Conservation (phyloP, 2,888 invertebrate genomes). For the Cactoblastis cactorum region DNA sequence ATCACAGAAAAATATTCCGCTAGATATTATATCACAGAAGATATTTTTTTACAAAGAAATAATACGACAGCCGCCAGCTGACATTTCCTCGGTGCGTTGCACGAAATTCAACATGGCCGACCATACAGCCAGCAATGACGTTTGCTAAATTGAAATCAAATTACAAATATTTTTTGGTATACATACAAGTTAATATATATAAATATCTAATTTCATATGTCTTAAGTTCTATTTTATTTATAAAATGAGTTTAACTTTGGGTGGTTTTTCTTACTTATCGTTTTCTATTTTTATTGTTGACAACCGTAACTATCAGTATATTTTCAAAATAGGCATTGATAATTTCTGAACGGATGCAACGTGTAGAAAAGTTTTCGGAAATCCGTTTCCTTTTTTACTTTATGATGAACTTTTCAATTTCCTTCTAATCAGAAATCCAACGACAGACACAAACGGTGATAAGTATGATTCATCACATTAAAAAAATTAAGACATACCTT, state of each 20-base stretch:
- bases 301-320: not conserved
- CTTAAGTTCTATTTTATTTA: no score
- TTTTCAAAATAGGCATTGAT: not conserved
- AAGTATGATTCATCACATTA: not conserved
- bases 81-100: conserved; percentile 78
- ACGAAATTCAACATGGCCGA: conserved; percentile 78
- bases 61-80: conserved; percentile 73
- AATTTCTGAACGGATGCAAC: conserved; percentile 27
- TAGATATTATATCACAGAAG: conserved; percentile 55
- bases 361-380: conserved; percentile 24
- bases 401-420: not conserved
- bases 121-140: conserved; percentile 59
- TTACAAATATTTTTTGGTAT: not conserved
- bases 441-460: not conserved
- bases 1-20: conserved; percentile 42
- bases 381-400: conserved; percentile 3
- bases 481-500: conserved; percentile 78
- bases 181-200: no score
- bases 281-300: not conserved
- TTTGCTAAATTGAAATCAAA: conserved; percentile 41
- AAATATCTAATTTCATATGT: no score
- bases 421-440: not conserved
- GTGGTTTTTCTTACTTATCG: not conserved
- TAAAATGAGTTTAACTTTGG: no score
- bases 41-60: conserved; percentile 55